phyloP scores from a whole-genome alignment of 2,888 invertebrate species.

The Brenthis ino region DNA sequence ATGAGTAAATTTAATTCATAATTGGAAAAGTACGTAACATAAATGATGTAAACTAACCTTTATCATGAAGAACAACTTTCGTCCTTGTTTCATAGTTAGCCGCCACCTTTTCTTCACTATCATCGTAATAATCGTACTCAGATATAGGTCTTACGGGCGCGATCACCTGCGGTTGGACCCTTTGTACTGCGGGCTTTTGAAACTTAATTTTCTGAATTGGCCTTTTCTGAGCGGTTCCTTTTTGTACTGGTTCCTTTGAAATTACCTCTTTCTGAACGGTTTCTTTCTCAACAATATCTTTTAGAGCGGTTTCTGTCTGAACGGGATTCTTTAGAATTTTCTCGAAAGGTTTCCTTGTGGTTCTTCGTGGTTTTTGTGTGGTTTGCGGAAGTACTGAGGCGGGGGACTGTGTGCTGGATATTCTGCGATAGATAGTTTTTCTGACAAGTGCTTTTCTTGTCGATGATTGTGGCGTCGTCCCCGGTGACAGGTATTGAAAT shows the following conservation, averaged over 20 bases:
- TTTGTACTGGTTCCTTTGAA: conserved; percentile 24
- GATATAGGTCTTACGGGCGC: conserved; percentile 60
- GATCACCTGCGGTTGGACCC: conserved; percentile 43
- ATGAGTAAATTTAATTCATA: not conserved
- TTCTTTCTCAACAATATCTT: conserved; percentile 26
- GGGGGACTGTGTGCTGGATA: conserved; percentile 61
- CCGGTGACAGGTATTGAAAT: conserved; percentile 71
- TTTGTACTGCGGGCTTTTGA: conserved; percentile 25
- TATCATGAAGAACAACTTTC: conserved; percentile 81
- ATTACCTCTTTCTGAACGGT: conserved; percentile 5
- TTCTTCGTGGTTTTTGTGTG: conserved; percentile 45
- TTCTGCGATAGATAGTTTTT: conserved; percentile 64
- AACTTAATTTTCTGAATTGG: conserved; percentile 21
- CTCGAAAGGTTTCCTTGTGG: conserved; percentile 57
- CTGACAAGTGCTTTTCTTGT: conserved; percentile 53
- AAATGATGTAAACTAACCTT: conserved; percentile 58
- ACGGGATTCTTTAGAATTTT: conserved; percentile 46
- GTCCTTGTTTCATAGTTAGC: conserved; percentile 73
- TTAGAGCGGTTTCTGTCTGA: conserved; percentile 20
- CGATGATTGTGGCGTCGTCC: conserved; percentile 61
- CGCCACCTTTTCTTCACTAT: conserved; percentile 81
- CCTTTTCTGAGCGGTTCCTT: conserved; percentile 21
- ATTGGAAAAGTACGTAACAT: not conserved
- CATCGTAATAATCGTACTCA: conserved; percentile 88
- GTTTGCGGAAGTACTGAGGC: conserved; percentile 44